Percentiles rank a stretch among this genome's conserved stretches.
phyloP scores from a whole-genome alignment of 2,888 invertebrate genomes.

The Eubasilissa splendida region DNA sequence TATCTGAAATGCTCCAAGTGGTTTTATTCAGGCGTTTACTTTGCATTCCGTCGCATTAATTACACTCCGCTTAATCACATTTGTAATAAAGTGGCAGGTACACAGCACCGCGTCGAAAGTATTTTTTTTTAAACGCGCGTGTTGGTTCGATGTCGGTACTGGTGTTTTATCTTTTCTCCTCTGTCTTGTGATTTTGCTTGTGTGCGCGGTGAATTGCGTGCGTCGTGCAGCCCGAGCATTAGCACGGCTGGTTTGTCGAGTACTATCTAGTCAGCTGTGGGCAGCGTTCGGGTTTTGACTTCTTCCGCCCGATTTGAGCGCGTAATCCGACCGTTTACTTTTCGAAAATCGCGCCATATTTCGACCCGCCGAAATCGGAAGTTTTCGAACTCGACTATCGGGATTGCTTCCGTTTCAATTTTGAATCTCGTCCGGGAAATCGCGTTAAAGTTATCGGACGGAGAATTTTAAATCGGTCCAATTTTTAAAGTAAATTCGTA shows the following conservation, averaged over 20 bases:
- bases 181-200: not conserved
- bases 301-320: conserved; percentile 41
- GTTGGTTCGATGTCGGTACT: not conserved
- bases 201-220: not conserved
- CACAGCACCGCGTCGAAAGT: not conserved
- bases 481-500: not conserved
- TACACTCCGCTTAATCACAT: conserved; percentile 3
- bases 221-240: conserved; percentile 15
- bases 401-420: conserved; percentile 29
- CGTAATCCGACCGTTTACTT: conserved; percentile 14
- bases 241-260: conserved; percentile 34
- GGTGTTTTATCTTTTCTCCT: not conserved
- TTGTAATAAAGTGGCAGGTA: conserved; percentile 1
- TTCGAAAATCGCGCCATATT: conserved; percentile 42
- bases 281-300: conserved; percentile 48
- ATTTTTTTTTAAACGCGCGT: not conserved
- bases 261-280: conserved; percentile 57
- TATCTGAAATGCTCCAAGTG: not conserved
- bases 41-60: conserved; percentile 10
- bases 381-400: conserved; percentile 23
- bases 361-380: conserved; percentile 27
- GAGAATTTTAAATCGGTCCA: not conserved
- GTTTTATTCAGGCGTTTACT: not conserved
- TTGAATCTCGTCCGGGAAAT: conserved; percentile 12
- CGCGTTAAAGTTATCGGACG: not conserved